A percentile compares a stretch with the other conserved stretches of the same genome.
These are phyloP conservation scores for Mallateleia sp. DNA, from an alignment of 2,888 invertebrate genomes.

Conservation along the genomic window DNA sequence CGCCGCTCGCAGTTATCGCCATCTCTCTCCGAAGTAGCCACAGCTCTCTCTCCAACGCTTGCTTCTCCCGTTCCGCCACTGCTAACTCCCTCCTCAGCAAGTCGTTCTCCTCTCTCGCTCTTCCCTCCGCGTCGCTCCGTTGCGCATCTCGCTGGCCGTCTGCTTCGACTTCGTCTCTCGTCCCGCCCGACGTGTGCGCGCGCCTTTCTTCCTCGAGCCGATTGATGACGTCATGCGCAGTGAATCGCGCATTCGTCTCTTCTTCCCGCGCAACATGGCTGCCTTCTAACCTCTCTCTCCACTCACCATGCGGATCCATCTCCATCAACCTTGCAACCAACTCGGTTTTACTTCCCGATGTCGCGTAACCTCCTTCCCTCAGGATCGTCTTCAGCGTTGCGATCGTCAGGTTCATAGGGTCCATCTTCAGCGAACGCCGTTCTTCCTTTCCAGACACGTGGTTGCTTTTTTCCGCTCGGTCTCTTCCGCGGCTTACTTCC, in stretches of 20 bases:
- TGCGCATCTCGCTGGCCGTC: not conserved
- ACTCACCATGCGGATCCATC: constrained; percentile 6
- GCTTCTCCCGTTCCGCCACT: constrained; percentile 11
- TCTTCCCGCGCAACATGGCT: constrained; percentile 9
- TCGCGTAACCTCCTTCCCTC: constrained; percentile 8
- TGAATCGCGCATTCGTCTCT: not conserved
- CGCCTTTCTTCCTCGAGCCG: not conserved
- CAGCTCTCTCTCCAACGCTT: constrained; percentile 10
- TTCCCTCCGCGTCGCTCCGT: not conserved
- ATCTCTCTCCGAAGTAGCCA: constrained; percentile 5
- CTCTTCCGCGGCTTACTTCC: too few species aligned
- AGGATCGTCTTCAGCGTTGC: too few species aligned
- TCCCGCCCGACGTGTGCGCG: too few species aligned
- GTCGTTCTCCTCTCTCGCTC: constrained; percentile 20
- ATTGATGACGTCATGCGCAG: not conserved
- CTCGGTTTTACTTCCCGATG: constrained; percentile 12
- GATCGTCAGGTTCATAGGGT: too few species aligned
- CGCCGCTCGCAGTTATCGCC: not conserved
- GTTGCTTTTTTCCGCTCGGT: too few species aligned
- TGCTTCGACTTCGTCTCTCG: too few species aligned
- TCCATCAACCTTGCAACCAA: constrained; percentile 14
- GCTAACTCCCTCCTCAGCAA: constrained; percentile 12
- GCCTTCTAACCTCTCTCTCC: constrained; percentile 17
- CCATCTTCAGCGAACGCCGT: too few species aligned
- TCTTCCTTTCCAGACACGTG: too few species aligned